Base-by-base conservation (phyloP, 1,140 invertebrate genomes). In the Bursaphelenchus mucronatus region DNA sequence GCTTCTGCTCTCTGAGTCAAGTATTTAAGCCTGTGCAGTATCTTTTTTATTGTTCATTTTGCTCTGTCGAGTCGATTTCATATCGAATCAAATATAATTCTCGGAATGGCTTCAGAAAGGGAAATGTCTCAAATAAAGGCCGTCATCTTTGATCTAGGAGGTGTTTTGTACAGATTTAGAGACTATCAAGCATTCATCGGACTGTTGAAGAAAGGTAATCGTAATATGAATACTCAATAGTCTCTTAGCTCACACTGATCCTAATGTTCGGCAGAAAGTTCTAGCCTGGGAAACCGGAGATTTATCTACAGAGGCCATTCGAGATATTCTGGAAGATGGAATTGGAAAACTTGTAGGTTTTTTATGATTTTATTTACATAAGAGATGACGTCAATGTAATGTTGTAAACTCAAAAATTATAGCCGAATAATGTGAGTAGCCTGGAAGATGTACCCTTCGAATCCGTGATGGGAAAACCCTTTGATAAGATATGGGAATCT, bases 401-500 rank as follows among this genome's bases (percentile, higher is more conserved):
- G 11, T 30, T 1, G 40, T 45, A 40, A 40, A 44, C 40, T 15
- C n/a, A 55, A 6, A 15, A 59, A 15, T 59, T 59, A 4, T 6
- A 44, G 11, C 57, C 41, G 57, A 46, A 62, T 5, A 5, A 30
- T 5, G 30, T 30, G 30, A 30, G 30, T 30, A 30, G 30, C 5
- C 5, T 30, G 30, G 30, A 30, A 30, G 30, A 30, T 30, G 30
- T 30, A 1, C 30, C 30, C 30, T 30, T 30, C 30, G 30, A 30
- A 30, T 30, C 30, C 2, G 30, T 30, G 30, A 30, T 30, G 30
- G 30, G 30, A 30, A 30, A 30, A 30, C 30, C 30, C 5, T 30
- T 30, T 66, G 64, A 67, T 19, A 49, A 64, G 41, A 67, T 64
- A 3, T 11, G 66, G 13, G 13, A 67, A 40, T 13, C 63, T n/a